Evolutionary conservation across 2,888 invertebrate species (phyloP).

Genomic region (Apantesis nais): DNA sequence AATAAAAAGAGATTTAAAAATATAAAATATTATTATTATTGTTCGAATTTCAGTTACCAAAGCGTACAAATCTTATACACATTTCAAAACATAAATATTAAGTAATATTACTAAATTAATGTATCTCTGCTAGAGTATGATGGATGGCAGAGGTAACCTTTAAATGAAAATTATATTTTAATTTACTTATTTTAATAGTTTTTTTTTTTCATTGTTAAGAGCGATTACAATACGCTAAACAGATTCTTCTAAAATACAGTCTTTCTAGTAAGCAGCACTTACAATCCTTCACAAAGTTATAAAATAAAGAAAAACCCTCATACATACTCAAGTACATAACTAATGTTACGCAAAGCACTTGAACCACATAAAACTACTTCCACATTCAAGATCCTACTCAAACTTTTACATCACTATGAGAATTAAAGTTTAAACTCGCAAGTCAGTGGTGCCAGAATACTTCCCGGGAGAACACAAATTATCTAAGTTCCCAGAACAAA

Average conservation of each 20-base stretch:
- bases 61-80: neutral
- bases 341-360: neutral
- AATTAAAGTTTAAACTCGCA: conserved; percentile 17
- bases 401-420: conserved; percentile 15
- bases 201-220: too few relatives aligned
- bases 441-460: conserved; percentile 13
- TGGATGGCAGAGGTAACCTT: too few relatives aligned
- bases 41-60: neutral
- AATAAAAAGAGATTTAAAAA: neutral
- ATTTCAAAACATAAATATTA: too few relatives aligned
- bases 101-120: too few relatives aligned
- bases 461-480: conserved; percentile 18
- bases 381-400: conserved; percentile 13
- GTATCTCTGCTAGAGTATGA: too few relatives aligned
- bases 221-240: too few relatives aligned
- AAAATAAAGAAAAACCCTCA: neutral
- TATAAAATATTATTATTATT: too few relatives aligned
- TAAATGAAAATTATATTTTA: too few relatives aligned
- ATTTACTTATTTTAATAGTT: too few relatives aligned
- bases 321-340: conserved; percentile 1
- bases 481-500: conserved; percentile 22
- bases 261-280: neutral
- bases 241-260: neutral
- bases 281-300: neutral
- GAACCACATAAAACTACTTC: conserved; percentile 1